phyloP scores from a whole-genome alignment of 2,113 vertebrate species.

The Apteryx owenii region DNA sequence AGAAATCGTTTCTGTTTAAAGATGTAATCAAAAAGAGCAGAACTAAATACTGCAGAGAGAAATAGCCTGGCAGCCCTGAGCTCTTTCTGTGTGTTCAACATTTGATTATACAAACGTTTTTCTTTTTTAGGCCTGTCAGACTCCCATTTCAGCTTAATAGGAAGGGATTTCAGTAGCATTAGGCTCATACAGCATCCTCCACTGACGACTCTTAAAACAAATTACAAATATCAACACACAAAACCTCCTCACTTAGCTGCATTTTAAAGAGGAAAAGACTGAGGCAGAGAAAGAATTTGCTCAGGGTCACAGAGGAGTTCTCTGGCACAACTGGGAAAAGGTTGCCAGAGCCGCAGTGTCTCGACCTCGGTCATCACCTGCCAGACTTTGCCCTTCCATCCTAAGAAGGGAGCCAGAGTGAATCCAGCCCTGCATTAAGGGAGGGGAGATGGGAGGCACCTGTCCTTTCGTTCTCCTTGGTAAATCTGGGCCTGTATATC shows the following conservation, averaged over 20 bases:
- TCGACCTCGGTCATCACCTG: background rate
- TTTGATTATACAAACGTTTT: background rate
- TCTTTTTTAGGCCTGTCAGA: background rate
- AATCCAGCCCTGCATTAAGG: background rate
- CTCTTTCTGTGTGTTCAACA: background rate
- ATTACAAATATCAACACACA: background rate
- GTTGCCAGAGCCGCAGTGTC: fast-evolving
- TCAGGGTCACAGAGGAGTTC: background rate
- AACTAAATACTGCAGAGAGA: background rate
- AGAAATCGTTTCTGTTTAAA: background rate
- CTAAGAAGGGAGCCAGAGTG: fast-evolving
- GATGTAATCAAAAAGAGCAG: background rate
- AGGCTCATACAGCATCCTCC: background rate
- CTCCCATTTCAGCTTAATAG: background rate
- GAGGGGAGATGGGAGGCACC: background rate
- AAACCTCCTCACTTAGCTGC: background rate
- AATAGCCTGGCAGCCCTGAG: background rate
- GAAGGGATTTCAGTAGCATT: background rate
- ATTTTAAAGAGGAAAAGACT: background rate
- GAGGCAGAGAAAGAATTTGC: background rate
- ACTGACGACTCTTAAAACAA: background rate
- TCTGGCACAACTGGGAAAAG: background rate
- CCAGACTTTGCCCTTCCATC: background rate
- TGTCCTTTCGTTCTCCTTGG: background rate
- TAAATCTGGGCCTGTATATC: background rate